Conservation (phyloP, 92 coral and sea anemone genomes). For the Ricordea florida region DNA sequence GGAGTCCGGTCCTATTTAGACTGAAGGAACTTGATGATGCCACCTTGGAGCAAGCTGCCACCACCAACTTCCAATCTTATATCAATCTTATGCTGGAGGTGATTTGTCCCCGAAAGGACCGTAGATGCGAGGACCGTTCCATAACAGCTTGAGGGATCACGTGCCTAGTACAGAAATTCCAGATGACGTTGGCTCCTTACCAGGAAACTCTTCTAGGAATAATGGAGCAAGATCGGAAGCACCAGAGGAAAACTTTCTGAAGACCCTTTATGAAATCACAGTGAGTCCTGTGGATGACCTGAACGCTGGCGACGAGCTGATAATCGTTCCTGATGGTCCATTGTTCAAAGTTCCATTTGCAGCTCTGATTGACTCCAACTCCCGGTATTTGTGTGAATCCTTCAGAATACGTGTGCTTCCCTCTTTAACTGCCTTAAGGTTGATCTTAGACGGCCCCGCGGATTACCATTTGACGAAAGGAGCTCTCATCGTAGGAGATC, state of each 20-base stretch:
- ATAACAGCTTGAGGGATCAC: no score
- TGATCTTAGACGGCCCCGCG: constrained; percentile 1
- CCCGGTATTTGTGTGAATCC: not conserved
- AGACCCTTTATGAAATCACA: not conserved
- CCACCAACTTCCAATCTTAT: no score
- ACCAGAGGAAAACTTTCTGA: not conserved
- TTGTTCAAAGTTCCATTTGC: constrained; percentile 24
- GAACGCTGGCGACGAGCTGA: constrained; percentile 19
- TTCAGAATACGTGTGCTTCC: constrained; percentile 32
- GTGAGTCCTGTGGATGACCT: constrained; percentile 9
- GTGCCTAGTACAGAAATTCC: no score
- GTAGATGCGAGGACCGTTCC: no score
- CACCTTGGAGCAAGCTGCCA: no score
- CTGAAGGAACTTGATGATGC: no score
- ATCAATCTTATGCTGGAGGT: no score
- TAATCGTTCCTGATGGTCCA: constrained; percentile 39
- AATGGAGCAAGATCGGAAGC: not conserved
- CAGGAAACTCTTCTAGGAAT: no score
- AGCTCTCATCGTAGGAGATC: constrained; percentile 42
- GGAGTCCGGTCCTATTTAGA: no score
- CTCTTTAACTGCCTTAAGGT: constrained; percentile 13
- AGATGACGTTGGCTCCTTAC: no score
- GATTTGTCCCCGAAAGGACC: no score
- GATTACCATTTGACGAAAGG: not conserved
- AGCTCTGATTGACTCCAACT: constrained; percentile 8